These are phyloP conservation scores for Cosmopolites sordidus DNA, from an alignment of 2,888 invertebrate species.

Conservation along the genomic window DNA sequence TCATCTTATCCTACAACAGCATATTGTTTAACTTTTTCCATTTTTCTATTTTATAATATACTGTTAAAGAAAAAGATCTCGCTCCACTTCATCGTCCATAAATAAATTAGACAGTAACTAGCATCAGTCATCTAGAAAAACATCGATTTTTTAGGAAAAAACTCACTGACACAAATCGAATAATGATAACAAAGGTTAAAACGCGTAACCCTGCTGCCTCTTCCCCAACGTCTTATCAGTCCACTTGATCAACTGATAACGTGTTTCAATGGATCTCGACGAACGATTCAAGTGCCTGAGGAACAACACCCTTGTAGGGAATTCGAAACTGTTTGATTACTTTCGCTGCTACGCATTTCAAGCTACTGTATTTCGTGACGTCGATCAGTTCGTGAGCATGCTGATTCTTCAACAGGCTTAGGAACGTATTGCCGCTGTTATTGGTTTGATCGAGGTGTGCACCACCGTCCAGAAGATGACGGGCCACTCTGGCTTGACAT, in stretches of 20 bases:
- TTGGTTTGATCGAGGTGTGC: slow-evolving; percentile 83
- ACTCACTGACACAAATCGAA: too few relatives aligned
- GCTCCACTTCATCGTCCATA: background rate
- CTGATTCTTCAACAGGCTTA: slow-evolving; percentile 62
- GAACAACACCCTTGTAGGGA: slow-evolving; percentile 66
- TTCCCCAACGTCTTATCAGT: too few relatives aligned
- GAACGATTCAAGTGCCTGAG: slow-evolving; percentile 70
- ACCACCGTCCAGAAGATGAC: slow-evolving; percentile 70
- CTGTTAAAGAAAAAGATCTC: background rate
- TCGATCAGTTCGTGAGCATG: slow-evolving; percentile 65
- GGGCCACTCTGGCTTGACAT: slow-evolving; percentile 66
- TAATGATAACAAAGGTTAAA: too few relatives aligned
- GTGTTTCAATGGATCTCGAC: slow-evolving; percentile 52
- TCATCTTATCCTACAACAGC: background rate
- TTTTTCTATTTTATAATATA: background rate
- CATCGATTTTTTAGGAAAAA: background rate
- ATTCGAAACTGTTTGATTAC: slow-evolving; percentile 69
- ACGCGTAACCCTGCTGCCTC: too few relatives aligned
- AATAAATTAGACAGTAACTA: background rate
- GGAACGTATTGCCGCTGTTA: slow-evolving; percentile 71
- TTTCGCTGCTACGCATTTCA: slow-evolving; percentile 83
- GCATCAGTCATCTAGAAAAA: background rate
- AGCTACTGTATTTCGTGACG: slow-evolving; percentile 70
- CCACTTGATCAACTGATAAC: too few relatives aligned
- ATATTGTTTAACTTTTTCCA: background rate